Percentiles rank a stretch among this genome's conserved stretches.
These are phyloP conservation scores for Rynchops niger DNA, from an alignment of 2,113 vertebrate genomes.

Conservation along the genomic window DNA sequence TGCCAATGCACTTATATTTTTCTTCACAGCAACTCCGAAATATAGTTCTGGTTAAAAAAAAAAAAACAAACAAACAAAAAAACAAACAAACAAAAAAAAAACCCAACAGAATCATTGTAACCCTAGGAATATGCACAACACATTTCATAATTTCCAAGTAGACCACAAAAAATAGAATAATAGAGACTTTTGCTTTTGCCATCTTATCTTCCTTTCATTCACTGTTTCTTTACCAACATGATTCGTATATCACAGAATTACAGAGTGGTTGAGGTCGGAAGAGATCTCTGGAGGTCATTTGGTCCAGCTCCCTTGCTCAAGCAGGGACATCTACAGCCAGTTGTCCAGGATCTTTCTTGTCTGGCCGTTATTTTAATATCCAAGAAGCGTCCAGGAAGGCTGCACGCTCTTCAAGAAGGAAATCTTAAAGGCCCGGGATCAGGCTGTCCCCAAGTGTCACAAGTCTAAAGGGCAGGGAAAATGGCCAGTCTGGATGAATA, in stretches of 20 bases:
- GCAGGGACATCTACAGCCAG: not conserved
- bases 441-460: too few species aligned
- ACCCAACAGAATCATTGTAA: too few species aligned
- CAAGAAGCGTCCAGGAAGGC: too few species aligned
- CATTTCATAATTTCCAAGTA: not conserved
- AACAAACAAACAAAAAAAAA: too few species aligned
- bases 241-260: not conserved
- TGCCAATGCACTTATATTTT: not conserved
- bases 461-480: too few species aligned
- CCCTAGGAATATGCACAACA: not conserved
- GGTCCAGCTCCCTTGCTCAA: not conserved
- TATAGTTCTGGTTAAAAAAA: not conserved
- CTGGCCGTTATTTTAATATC: fast-evolving
- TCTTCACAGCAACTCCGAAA: not conserved
- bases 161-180: not conserved
- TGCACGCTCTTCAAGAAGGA: too few species aligned
- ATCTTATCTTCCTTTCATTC: not conserved
- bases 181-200: not conserved
- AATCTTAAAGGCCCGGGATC: too few species aligned
- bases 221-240: not conserved
- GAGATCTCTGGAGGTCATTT: not conserved
- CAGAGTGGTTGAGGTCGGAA: not conserved
- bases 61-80: too few species aligned
- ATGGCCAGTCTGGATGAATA: too few species aligned
- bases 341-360: not conserved